Evolutionary conservation across 2,888 invertebrate genomes (phyloP).

Genomic region (Taenaris catops): DNA sequence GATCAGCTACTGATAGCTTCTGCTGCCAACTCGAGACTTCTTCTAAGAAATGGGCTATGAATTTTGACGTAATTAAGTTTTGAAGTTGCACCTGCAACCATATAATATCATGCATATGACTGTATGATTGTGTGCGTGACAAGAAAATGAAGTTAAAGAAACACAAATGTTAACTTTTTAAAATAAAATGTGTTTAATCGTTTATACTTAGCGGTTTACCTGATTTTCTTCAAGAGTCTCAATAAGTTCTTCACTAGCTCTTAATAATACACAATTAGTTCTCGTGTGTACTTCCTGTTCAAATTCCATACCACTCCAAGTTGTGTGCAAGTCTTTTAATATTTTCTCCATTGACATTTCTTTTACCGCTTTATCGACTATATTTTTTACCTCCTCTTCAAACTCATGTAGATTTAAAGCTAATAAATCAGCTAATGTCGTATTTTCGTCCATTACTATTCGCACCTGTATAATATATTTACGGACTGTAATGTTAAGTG

Average conservation of each 20-base stretch:
- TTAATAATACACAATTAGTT: constrained; percentile 91
- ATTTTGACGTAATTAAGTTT: constrained; percentile 97
- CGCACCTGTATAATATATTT: constrained; percentile 82
- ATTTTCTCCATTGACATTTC: constrained; percentile 99
- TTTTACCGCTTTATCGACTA: constrained; percentile 98
- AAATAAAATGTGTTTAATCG: too few relatives aligned
- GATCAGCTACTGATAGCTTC: constrained; percentile 94
- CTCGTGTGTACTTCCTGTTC: constrained; percentile 93
- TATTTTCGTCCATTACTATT: constrained; percentile 96
- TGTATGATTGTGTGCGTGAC: too few relatives aligned
- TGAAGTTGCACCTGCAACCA: constrained; percentile 90
- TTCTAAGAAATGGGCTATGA: constrained; percentile 96
- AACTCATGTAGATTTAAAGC: constrained; percentile 96
- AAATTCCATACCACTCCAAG: constrained; percentile 97
- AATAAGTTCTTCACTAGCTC: constrained; percentile 96
- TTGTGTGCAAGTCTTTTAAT: constrained; percentile 91
- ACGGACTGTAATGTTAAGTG: background rate
- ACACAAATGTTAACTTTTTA: too few relatives aligned
- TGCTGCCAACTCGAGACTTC: constrained; percentile 97
- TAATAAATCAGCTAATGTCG: constrained; percentile 94
- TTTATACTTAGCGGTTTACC: too few relatives aligned
- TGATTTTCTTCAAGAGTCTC: constrained; percentile 99
- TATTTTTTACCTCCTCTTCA: constrained; percentile 98
- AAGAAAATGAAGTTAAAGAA: too few relatives aligned
- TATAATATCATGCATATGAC: too few relatives aligned